Conservation (phyloP, 2,888 invertebrate species). For the Microchrysa polita region DNA sequence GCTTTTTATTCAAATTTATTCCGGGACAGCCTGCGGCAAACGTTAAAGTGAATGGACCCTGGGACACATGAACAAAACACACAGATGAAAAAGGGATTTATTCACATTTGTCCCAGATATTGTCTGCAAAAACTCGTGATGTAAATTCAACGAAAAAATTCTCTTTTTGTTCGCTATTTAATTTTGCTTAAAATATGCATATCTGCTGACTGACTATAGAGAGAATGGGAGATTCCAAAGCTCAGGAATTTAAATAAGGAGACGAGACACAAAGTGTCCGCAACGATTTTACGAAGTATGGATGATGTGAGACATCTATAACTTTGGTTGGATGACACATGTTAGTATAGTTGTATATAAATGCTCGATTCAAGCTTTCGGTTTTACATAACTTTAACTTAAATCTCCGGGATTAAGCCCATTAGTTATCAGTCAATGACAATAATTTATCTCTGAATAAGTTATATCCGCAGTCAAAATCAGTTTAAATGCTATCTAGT, state of each 20-base stretch:
- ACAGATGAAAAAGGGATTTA: slow-evolving; percentile 31
- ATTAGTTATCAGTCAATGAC: no score
- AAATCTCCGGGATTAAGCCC: no score
- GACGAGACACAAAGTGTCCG: not conserved
- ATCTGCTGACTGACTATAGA: slow-evolving; percentile 31
- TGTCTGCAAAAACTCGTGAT: slow-evolving; percentile 26
- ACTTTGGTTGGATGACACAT: not conserved
- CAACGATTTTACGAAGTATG: slow-evolving; percentile 4
- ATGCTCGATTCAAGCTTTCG: no score
- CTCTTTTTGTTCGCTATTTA: slow-evolving; percentile 30
- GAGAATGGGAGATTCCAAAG: not conserved
- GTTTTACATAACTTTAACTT: no score
- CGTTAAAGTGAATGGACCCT: not conserved
- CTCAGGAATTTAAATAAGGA: slow-evolving; percentile 22
- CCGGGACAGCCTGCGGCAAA: slow-evolving; percentile 14
- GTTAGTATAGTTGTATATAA: no score
- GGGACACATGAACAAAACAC: slow-evolving; percentile 20
- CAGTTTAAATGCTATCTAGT: no score
- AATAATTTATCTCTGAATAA: no score
- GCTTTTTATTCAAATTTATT: slow-evolving; percentile 37
- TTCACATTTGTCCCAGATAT: slow-evolving; percentile 36
- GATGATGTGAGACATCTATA: not conserved
- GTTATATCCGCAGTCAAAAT: no score
- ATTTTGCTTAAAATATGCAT: slow-evolving; percentile 40
- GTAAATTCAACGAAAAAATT: slow-evolving; percentile 31